These are phyloP conservation scores for Shargacucullia verbasci DNA, from an alignment of 2,888 invertebrate species.

Conservation along the genomic window DNA sequence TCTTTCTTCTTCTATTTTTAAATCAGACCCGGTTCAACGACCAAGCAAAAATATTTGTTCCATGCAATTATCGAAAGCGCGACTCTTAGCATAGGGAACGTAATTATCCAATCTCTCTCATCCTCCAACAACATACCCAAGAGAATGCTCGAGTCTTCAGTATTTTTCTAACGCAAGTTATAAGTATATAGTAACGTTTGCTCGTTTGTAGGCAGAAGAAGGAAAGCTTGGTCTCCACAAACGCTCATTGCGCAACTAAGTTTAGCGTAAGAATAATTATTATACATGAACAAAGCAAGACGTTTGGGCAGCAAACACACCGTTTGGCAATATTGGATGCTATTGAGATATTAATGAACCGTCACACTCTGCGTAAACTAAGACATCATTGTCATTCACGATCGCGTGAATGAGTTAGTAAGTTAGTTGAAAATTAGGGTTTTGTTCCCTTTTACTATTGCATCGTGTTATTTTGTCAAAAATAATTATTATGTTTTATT, in stretches of 20 bases:
- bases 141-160: slow-evolving; percentile 1
- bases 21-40: too few species aligned
- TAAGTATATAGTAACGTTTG: slow-evolving; percentile 5
- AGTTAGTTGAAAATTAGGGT: slow-evolving; percentile 32
- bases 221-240: slow-evolving; percentile 27
- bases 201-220: slow-evolving; percentile 4
- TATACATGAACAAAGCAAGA: slow-evolving; percentile 48
- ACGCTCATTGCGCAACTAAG: slow-evolving; percentile 48
- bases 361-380: slow-evolving; percentile 22
- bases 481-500: slow-evolving; percentile 10
- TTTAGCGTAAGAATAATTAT: slow-evolving; percentile 56
- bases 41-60: too few species aligned
- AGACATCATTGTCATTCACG: slow-evolving; percentile 28
- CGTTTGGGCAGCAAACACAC: slow-evolving; percentile 49
- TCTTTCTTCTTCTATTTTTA: too few species aligned
- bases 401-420: slow-evolving; percentile 32
- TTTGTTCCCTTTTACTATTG: slow-evolving; percentile 31
- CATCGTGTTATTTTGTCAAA: slow-evolving; percentile 1
- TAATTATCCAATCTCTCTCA: too few species aligned
- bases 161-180: slow-evolving; percentile 3
- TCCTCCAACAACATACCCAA: slow-evolving; percentile 3
- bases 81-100: too few species aligned
- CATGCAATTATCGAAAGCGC: too few species aligned
- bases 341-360: slow-evolving; percentile 62
- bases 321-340: slow-evolving; percentile 50